A percentile compares a stretch with the other conserved stretches of the same genome.
phyloP scores from a whole-genome alignment of 2,797 vertebrate species.

The Coregonus sp. region DNA sequence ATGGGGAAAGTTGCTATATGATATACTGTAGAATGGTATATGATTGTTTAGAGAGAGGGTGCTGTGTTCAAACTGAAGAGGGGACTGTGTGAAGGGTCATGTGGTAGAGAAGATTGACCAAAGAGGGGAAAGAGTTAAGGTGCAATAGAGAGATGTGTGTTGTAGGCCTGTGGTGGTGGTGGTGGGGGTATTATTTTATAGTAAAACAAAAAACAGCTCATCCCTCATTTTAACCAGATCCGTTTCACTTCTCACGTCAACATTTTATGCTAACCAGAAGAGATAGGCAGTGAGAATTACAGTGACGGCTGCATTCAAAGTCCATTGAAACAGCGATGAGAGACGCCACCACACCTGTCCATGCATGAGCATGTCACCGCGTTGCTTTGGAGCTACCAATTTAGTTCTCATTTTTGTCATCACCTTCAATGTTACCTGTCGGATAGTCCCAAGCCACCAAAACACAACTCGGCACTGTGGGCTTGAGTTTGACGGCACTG shows the following conservation, averaged over 20 bases:
- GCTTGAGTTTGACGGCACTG: neutral
- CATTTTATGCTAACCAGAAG: neutral
- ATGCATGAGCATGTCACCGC: neutral
- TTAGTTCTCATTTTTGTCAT: slow-evolving; percentile 9
- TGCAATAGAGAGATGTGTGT: neutral
- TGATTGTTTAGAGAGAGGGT: neutral
- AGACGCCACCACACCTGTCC: slow-evolving; percentile 9
- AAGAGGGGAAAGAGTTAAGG: neutral
- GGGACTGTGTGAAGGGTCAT: neutral
- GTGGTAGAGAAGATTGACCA: neutral
- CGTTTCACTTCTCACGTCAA: neutral
- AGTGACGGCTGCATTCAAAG: neutral
- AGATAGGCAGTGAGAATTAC: neutral
- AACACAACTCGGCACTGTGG: neutral
- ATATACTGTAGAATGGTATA: neutral
- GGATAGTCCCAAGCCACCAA: slow-evolving; percentile 13
- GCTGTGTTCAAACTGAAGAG: neutral
- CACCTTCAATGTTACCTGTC: slow-evolving; percentile 12
- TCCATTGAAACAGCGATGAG: neutral
- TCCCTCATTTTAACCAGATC: neutral
- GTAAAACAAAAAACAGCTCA: neutral
- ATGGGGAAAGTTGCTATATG: neutral
- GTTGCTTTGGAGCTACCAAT: neutral
- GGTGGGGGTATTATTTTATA: neutral
- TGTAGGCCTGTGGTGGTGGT: neutral